These are phyloP conservation scores for Diphyllodes magnificus DNA, from an alignment of 2,113 vertebrate genomes.

Conservation along the genomic window DNA sequence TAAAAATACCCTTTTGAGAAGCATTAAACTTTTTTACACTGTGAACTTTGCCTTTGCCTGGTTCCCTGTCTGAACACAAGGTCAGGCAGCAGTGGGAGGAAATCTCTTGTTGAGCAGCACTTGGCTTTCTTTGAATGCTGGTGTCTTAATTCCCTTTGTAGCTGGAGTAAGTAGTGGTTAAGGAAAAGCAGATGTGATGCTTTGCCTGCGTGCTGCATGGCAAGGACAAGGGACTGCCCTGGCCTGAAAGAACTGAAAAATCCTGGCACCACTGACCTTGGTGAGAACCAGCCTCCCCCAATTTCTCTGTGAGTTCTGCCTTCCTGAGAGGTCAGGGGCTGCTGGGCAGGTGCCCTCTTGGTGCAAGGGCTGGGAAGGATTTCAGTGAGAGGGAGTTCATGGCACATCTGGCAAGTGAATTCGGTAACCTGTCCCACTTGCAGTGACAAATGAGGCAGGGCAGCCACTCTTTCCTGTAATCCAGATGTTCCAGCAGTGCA, in stretches of 20 bases:
- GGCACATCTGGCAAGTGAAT: background rate
- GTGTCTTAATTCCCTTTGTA: background rate
- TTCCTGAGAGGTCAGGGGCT: background rate
- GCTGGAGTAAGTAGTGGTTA: background rate
- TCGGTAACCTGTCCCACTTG: background rate
- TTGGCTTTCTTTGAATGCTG: background rate
- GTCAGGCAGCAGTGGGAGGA: background rate
- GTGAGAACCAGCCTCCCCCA: background rate
- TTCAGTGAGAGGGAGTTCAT: background rate
- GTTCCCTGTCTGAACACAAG: background rate
- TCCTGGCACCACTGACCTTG: background rate
- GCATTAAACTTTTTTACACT: background rate
- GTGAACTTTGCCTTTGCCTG: background rate
- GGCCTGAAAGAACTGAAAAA: background rate
- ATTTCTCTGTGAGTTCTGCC: background rate
- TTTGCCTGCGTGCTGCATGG: background rate
- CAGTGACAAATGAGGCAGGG: background rate
- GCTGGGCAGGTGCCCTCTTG: background rate
- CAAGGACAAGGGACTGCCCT: background rate
- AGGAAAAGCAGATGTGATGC: background rate
- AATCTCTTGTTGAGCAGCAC: background rate
- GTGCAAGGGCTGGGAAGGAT: background rate
- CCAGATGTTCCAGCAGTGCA: background rate
- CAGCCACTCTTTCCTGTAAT: background rate
- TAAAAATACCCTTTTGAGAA: background rate